Evolutionary conservation across 1,140 invertebrate genomes (phyloP), one percentile per base, ranked within the genome.

Genomic region (Bombus difficillimus): DNA sequence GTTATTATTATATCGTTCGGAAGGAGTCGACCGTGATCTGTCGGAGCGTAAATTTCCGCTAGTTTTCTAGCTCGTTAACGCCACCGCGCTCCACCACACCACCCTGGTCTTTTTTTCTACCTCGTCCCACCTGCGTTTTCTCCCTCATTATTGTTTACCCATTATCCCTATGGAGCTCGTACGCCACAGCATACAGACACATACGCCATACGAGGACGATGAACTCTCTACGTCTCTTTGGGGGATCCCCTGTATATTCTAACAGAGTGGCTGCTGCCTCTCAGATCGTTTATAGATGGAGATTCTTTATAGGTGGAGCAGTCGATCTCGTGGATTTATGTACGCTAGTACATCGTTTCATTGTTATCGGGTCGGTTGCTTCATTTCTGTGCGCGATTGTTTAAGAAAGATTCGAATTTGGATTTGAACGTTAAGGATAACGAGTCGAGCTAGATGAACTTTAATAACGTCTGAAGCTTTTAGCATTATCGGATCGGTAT

Each of bases 61-160:
- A 87, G 85, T 91, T 91, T 91, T 91, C 90, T 89, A 87, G 85
- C 88, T 91, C 89, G 89, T 90, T 90, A 90, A 90, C 89, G 86
- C 86, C 75, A 64, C 57, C 74, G 37, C 74, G 66, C 66, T 86
- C 71, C 57, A n/a, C 8, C 75, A 10, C 37, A 22, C 37, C 66
- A 8, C 3, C 34, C 28, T 41, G 43, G 41, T 62, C 53, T 64
- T 69, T 34, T 64, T 69, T 59, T 81, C 75, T 73, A 47, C 47
- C 39, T 82, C 77, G 72, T 66, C 68, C 62, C 77, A 76, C 81
- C 71, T 88, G 80, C 85, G 62, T 75, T 83, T 76, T 83, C 73
- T 86, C 83, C 76, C 73, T 86, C 84, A 75, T 85, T 85, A 85
- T 85, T 85, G 84, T 83, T 82, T 86, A 86, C 85, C 80, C 85